Conservation (phyloP, 2,113 vertebrate species). For the Lontra canadensis region DNA sequence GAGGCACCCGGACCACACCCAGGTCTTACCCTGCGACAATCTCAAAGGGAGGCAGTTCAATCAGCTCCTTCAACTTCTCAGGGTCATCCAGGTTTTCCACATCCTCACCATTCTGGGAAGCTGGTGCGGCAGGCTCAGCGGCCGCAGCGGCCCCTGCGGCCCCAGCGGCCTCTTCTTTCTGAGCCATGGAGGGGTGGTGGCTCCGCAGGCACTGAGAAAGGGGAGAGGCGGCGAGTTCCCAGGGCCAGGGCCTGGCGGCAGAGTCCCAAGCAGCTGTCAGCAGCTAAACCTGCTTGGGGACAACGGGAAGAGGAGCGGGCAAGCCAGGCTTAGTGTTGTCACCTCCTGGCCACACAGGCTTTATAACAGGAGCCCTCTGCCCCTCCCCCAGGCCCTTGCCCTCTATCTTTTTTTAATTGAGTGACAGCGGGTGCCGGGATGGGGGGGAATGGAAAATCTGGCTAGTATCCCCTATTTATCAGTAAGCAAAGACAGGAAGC, state of each 20-base stretch:
- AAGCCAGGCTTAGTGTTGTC: conserved; percentile 63
- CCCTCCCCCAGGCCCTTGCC: conserved; percentile 61
- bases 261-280: conserved; percentile 82
- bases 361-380: conserved; percentile 73
- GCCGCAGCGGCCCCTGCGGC: conserved; percentile 9
- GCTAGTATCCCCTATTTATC: conserved; percentile 77
- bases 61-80: conserved; percentile 82
- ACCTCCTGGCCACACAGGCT: background rate
- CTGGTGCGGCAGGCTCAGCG: background rate
- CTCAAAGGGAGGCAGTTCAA: conserved; percentile 93
- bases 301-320: conserved; percentile 51
- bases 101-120: conserved; percentile 82
- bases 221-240: background rate
- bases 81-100: conserved; percentile 81
- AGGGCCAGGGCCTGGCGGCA: conserved; percentile 56
- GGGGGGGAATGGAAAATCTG: conserved; percentile 82
- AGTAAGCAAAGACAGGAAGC: conserved; percentile 73
- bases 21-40: conserved; percentile 90
- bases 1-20: background rate
- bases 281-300: conserved; percentile 80
- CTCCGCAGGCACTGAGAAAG: background rate
- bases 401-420: conserved; percentile 80
- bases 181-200: conserved; percentile 81
- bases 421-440: conserved; percentile 71
- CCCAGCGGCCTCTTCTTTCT: conserved; percentile 79